Evolutionary conservation across 2,113 vertebrate species (phyloP), one percentile per base, ranked within the genome.

Genomic region (Sinocyclocheilus anophthalmus): DNA sequence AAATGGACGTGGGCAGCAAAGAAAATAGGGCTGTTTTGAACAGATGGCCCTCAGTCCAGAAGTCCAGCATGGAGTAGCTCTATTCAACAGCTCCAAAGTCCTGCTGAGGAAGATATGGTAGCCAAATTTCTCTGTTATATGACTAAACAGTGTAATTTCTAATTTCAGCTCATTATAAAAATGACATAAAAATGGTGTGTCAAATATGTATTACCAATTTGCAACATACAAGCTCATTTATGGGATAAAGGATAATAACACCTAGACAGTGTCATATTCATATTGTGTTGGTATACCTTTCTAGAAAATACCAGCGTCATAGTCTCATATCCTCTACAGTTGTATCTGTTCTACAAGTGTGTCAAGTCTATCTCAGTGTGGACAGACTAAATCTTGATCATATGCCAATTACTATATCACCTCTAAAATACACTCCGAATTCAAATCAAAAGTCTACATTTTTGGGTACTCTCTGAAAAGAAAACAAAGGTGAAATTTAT

Each of bases 21-120:
- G 45, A 92, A 78, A 92, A 45, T 42, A 69, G 81, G 86, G 83
- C 87, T 70, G 4, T 87, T 85, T 55, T 57, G 88, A 91, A 93
- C 92, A 94, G 94, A 94, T 90, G 84, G 93, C 76, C 53, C 55
- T 57, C 80, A 90, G 77, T 80, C 91, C 87, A 83, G 81, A 57
- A 55, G 45, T 83, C 30, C 81, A 55, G 67, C 81, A 83, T 83
- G 81, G 50, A 83, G 30, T 48, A 83, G 26, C 30, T 57, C 81
- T 37, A 73, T 50, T 73, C 81, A 73, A 26, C 26, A 26, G 82
- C 87, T 70, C 55, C 73, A 45, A 33, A 12, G 80, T 70, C 65
- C 48, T 83, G 65, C 39, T 65, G 70, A 20, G 59, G 72, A 61
- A 83, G 69, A 86, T 53, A 72, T 86, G 78, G 50, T 13, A 37